Percentiles rank a stretch among this genome's conserved stretches.
Conservation (phyloP, 2,113 vertebrate species). For the Caloenas nicobarica region DNA sequence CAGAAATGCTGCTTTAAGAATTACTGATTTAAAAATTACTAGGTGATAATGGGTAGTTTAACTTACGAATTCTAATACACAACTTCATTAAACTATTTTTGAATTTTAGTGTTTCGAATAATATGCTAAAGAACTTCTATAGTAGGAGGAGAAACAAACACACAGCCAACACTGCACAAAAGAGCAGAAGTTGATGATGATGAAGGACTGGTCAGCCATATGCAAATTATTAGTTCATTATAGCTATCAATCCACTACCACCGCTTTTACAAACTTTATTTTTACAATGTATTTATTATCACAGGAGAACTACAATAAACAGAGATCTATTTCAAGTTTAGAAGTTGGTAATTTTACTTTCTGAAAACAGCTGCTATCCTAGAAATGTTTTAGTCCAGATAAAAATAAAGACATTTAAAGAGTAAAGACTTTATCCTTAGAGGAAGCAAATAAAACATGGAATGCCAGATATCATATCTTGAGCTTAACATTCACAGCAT, state of each 20-base stretch:
- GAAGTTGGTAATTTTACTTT: not conserved
- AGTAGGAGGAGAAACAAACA: slow-evolving; percentile 31
- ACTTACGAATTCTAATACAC: not conserved
- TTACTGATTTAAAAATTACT: slow-evolving; percentile 21
- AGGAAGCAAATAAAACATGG: not conserved
- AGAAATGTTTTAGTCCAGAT: not conserved
- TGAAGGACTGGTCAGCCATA: slow-evolving; percentile 5
- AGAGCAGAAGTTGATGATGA: slow-evolving; percentile 57
- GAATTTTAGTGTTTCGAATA: not conserved
- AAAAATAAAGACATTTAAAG: not conserved
- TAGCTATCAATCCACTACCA: not conserved
- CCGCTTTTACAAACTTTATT: not conserved
- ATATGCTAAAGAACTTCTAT: not conserved
- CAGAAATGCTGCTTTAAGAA: slow-evolving; percentile 49
- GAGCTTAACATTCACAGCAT: not conserved
- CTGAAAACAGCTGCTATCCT: not conserved
- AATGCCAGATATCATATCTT: not conserved
- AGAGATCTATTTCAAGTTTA: not conserved
- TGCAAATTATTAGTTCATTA: not conserved
- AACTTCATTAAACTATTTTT: not conserved
- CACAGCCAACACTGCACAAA: slow-evolving; percentile 40
- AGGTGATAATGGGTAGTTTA: slow-evolving; percentile 47
- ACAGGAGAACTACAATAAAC: not conserved
- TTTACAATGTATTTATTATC: not conserved
- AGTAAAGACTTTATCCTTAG: not conserved